Evolutionary conservation across 2,797 vertebrate genomes (phyloP).

Genomic region (Phyllotis vaccarum): DNA sequence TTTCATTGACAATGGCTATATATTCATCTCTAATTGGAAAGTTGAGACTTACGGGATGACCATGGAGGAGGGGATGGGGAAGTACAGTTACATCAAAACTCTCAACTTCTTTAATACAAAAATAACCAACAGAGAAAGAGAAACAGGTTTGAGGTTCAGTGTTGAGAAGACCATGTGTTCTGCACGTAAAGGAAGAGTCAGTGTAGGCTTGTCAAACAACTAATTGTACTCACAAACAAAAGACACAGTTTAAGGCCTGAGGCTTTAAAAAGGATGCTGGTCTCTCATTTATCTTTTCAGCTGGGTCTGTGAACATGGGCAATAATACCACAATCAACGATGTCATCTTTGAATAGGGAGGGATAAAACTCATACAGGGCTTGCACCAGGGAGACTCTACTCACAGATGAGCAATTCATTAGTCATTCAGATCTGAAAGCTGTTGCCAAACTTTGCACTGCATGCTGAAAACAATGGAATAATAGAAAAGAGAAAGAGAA

Average conservation of each 20-base stretch:
- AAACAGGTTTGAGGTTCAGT: constrained; percentile 58
- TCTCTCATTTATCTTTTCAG: constrained; percentile 78
- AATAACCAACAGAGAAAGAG: constrained; percentile 58
- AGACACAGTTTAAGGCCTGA: constrained; percentile 62
- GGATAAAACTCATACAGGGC: constrained; percentile 71
- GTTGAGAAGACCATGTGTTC: constrained; percentile 38
- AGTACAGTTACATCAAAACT: constrained; percentile 29
- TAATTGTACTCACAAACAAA: constrained; percentile 74
- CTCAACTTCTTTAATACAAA: constrained; percentile 50
- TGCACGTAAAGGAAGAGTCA: constrained; percentile 60
- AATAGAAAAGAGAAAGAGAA: constrained; percentile 66
- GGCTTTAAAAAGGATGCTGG: constrained; percentile 74
- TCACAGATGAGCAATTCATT: constrained; percentile 80
- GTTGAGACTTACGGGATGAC: constrained; percentile 33
- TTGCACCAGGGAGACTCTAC: constrained; percentile 76
- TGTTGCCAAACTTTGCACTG: constrained; percentile 72
- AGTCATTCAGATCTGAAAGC: constrained; percentile 74
- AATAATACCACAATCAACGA: constrained; percentile 70
- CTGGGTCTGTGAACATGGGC: constrained; percentile 70
- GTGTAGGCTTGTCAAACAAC: constrained; percentile 71
- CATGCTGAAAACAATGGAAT: constrained; percentile 69
- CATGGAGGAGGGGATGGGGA: constrained; percentile 11
- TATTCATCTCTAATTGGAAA: constrained; percentile 57
- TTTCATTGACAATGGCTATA: neutral
- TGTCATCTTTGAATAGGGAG: constrained; percentile 75